Conservation (phyloP, 2,888 invertebrate species). For the Imbricaverruca yamaguchii region DNA sequence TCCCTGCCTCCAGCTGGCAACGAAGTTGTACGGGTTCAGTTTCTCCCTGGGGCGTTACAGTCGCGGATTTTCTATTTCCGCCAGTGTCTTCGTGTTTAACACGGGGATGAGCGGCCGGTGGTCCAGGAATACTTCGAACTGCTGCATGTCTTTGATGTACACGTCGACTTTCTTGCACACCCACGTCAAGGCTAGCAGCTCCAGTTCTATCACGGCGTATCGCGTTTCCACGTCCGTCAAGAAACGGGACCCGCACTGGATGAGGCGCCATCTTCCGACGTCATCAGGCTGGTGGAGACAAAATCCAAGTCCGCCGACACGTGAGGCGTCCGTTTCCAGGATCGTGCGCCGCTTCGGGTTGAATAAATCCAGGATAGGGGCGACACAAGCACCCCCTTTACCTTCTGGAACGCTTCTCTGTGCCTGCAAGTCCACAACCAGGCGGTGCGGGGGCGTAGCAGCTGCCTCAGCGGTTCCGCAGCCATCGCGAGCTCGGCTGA, state of each 20-base stretch:
- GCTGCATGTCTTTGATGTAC: constrained; percentile 5
- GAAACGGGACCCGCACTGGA: constrained; percentile 26
- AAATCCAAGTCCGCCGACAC: constrained; percentile 25
- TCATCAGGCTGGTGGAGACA: constrained; percentile 18
- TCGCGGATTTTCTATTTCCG: constrained; percentile 25
- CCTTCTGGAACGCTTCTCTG: constrained; percentile 20
- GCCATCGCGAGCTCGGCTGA: background rate
- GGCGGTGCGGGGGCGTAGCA: background rate
- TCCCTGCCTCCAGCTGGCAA: constrained; percentile 22
- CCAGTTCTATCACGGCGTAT: constrained; percentile 21
- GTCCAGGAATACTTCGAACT: constrained; percentile 24
- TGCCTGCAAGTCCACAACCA: constrained; percentile 23
- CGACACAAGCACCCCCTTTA: constrained; percentile 10
- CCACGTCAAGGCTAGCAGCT: constrained; percentile 22
- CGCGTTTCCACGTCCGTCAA: constrained; percentile 10
- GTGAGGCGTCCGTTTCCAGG: constrained; percentile 25
- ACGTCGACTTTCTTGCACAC: constrained; percentile 1
- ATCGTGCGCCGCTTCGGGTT: constrained; percentile 19
- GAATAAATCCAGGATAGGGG: constrained; percentile 32
- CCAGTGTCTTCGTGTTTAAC: constrained; percentile 20
- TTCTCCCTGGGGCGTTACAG: constrained; percentile 23
- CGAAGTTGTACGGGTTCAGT: constrained; percentile 11
- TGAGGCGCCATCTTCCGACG: background rate
- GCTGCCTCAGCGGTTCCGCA: constrained; percentile 22
- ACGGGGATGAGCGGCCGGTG: constrained; percentile 25